Evolutionary conservation across 2,113 vertebrate species (phyloP), one percentile per base, ranked within the genome.

Genomic region (Rhinoptilus africanus): DNA sequence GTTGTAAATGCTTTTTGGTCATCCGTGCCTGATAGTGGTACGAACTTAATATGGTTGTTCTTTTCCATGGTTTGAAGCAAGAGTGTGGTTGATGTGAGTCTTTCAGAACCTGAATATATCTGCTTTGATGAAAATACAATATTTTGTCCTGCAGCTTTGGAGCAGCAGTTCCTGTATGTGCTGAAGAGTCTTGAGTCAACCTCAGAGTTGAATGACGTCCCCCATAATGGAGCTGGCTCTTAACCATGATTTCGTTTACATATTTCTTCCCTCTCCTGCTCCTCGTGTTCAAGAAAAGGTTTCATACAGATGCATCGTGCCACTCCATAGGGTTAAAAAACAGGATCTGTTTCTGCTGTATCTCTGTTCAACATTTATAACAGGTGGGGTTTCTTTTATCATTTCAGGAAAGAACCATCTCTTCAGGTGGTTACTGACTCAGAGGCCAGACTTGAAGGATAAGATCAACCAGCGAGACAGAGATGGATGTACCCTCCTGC

Each of bases 381-480:
- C 48, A 59, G 73, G 39, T 48, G 26, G 3, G 4, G 0, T n/a
- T n/a, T 92, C 93, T 92, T 66, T 50, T 56, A 74, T 94, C 11
- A 21, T 91, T 97, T 71, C 88, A 99, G 98, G 83, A 37, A 97
- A 97, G 54, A 98, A 92, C 86, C 88, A 96, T 64, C 98, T 99
- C 67, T 98, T 99, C 84, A 95, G 28, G 32, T 98, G 98, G 97
- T 22, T 98, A 12, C 75, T 98, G 87, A 59, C 92, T 21, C 56
- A 85, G 26, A 98, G 82, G 37, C 98, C 98, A 1, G 95, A 97
- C 66, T 94, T 98, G 86, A 98, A 97, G 86, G 77, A 91, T 4
- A 89, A n/a, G 20, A 96, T 99, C 88, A 98, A 98, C 90, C 96
- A 98, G 81, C 93, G 96, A 88, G 98, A 99, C 22, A 75, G 93